Evolutionary conservation across 1,140 invertebrate species (phyloP).

Genomic region (Dinothrombium tinctorium): DNA sequence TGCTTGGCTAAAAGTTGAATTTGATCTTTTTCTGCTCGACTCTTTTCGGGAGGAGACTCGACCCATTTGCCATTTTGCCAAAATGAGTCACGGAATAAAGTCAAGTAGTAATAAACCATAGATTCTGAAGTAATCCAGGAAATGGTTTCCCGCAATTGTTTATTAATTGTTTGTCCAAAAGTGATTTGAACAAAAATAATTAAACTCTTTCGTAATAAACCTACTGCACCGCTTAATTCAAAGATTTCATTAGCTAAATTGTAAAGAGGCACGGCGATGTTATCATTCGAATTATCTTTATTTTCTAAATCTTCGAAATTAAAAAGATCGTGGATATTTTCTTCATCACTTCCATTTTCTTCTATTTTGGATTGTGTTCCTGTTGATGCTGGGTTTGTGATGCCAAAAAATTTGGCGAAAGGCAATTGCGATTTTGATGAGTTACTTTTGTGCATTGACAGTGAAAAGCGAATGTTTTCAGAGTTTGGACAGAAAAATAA

Average conservation of each 20-base stretch:
- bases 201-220: constrained; percentile 56
- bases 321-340: constrained; percentile 3
- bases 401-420: constrained; percentile 4
- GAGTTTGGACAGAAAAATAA: constrained; percentile 68
- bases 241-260: constrained; percentile 54
- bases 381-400: not conserved
- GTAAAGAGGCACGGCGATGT: constrained; percentile 67
- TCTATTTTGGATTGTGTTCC: not conserved
- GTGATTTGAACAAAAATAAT: constrained; percentile 78
- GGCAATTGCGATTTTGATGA: not conserved
- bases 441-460: constrained; percentile 46
- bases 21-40: constrained; percentile 39
- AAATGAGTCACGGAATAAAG: constrained; percentile 54
- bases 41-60: constrained; percentile 26
- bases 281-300: constrained; percentile 28
- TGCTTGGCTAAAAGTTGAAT: constrained; percentile 23
- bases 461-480: constrained; percentile 52
- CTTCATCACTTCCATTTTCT: constrained; percentile 2
- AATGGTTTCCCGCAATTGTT: constrained; percentile 64
- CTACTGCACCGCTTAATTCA: constrained; percentile 61
- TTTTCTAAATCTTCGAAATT: constrained; percentile 10
- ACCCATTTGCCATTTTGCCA: constrained; percentile 56
- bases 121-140: constrained; percentile 64
- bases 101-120: constrained; percentile 67
- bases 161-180: constrained; percentile 69